Evolutionary conservation across 2,888 invertebrate species (phyloP).

Genomic region (Agriotes lineatus): DNA sequence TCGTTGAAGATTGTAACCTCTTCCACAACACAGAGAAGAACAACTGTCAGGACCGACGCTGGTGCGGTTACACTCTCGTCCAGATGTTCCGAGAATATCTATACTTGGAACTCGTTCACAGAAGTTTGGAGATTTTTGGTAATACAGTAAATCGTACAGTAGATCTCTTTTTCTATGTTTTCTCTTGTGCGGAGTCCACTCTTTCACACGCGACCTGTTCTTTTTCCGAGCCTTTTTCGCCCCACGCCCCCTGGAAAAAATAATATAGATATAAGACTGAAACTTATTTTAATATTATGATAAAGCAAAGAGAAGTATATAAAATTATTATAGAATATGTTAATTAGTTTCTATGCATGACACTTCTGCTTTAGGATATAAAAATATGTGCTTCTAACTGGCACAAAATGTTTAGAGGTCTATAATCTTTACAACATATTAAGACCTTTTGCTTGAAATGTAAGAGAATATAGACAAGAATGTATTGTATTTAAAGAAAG

Average conservation of each 20-base stretch:
- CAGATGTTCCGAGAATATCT: conserved; percentile 84
- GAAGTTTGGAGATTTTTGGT: conserved; percentile 89
- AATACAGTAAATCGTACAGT: conserved; percentile 77
- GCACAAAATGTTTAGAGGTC: too few relatives aligned
- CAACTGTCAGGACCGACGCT: conserved; percentile 84
- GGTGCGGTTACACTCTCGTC: conserved; percentile 82
- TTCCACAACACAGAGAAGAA: conserved; percentile 88
- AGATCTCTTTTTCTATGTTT: conserved; percentile 63
- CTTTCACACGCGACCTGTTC: conserved; percentile 55
- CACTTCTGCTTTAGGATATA: too few relatives aligned
- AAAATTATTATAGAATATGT: too few relatives aligned
- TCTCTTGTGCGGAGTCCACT: conserved; percentile 57
- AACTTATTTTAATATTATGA: too few relatives aligned
- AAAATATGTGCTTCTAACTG: too few relatives aligned
- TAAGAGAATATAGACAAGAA: too few relatives aligned
- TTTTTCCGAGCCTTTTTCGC: conserved; percentile 53
- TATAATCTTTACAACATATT: too few relatives aligned
- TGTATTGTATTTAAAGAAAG: too few relatives aligned
- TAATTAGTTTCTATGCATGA: too few relatives aligned
- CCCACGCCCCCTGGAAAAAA: background rate
- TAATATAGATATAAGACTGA: too few relatives aligned
- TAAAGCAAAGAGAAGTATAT: too few relatives aligned
- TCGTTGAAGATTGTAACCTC: conserved; percentile 86
- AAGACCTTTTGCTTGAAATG: too few relatives aligned
- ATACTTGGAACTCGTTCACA: conserved; percentile 82